Base-by-base conservation (phyloP, 2,113 vertebrate genomes). In the Phylloscopus trochiloides region DNA sequence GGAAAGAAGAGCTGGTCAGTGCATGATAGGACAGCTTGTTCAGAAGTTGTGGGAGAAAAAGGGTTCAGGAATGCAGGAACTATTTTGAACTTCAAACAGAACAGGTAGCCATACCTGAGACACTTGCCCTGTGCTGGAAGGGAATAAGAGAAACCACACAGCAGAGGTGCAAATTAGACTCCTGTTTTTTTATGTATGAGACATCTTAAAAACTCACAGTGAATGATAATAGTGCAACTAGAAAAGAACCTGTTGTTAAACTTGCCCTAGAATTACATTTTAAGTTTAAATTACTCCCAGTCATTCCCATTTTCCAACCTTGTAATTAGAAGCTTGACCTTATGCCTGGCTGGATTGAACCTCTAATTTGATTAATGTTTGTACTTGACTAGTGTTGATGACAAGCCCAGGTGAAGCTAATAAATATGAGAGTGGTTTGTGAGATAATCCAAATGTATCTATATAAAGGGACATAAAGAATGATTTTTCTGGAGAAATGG, bases 291-390 rank as follows among this genome's bases (percentile, higher is more conserved):
- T 80, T 78, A 88, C 59, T 93, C 72, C 38, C 2, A 17, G 79
- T 70, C 58, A 62, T 92, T 86, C 67, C 63, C 7, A 3, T 54
- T 92, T 77, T 90, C 59, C 72, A 92, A 29, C 63, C 51, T 62
- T 83, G 34, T 83, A 88, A 94, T 94, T 88, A 90, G 68, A 58
- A 70, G 34, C 50, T 89, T 86, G 85, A 90, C 67, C 88, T 84
- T 67, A 80, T 2, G 3, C 72, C 63, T 67, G 42, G 32, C 38
- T 86, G 72, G 58, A 65, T 42, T 11, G 32, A 93, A 71, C 43
- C 34, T 93, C 70, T 86, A 79, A 79, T 86, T 57, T 79, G 54
- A 76, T 88, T 73, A 88, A 88, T 88, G 55, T 29, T 83, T 76
- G 42, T 16, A 54, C 67, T 83, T 86, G 54, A 52, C 42, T 58